These are phyloP conservation scores for Mallateleia sp. DNA, from an alignment of 2,888 invertebrate species.

Conservation along the genomic window DNA sequence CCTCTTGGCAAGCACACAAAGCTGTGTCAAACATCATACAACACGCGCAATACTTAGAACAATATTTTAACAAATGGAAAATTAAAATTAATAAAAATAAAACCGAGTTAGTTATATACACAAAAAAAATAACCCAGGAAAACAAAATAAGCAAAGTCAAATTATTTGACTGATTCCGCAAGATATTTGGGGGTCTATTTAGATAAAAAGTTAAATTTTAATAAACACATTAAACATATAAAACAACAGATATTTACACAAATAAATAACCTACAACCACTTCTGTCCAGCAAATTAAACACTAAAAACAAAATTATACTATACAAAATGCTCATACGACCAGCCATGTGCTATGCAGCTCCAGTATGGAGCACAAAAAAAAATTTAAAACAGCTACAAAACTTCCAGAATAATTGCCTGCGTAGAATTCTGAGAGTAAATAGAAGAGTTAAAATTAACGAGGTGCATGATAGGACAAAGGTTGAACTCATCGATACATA, in stretches of 20 bases:
- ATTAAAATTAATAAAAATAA: conserved; percentile 36
- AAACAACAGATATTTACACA: neutral
- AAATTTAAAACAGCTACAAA: conserved; percentile 19
- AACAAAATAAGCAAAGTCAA: no score
- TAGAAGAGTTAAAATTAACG: neutral
- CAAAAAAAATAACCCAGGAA: neutral
- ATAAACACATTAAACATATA: neutral
- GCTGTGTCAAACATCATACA: neutral
- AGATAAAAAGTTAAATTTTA: conserved; percentile 12
- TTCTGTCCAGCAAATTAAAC: neutral
- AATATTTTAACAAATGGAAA: conserved; percentile 30
- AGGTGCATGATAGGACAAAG: neutral
- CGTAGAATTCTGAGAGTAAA: neutral
- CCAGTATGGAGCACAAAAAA: conserved; percentile 27
- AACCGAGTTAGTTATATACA: conserved; percentile 18
- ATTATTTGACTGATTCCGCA: neutral
- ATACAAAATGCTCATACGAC: conserved; percentile 17
- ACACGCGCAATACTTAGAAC: neutral
- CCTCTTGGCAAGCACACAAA: neutral
- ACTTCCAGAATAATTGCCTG: conserved; percentile 41
- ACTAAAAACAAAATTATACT: conserved; percentile 15
- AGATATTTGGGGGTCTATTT: neutral
- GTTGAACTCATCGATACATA: no score
- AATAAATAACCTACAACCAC: neutral
- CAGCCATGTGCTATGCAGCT: conserved; percentile 13